These are phyloP conservation scores for Lasioglossum marginatum DNA, from an alignment of 2,888 invertebrate species.

Conservation along the genomic window DNA sequence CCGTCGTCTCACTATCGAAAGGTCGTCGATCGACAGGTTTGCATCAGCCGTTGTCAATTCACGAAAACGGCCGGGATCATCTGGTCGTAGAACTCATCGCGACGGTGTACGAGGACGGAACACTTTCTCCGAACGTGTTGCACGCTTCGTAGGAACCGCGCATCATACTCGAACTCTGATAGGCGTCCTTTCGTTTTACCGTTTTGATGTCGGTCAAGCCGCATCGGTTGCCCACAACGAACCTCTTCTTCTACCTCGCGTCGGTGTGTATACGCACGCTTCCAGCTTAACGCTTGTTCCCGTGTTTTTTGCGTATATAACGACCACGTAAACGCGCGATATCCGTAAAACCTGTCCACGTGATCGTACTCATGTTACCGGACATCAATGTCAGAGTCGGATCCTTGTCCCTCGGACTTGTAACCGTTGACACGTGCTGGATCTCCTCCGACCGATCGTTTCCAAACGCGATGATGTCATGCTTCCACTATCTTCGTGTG, in stretches of 20 bases:
- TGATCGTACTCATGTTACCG: neutral
- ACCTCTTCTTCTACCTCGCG: neutral
- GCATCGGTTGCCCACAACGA: neutral
- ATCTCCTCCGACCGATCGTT: neutral
- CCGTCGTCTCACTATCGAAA: slow-evolving; percentile 57
- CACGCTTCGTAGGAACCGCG: slow-evolving; percentile 9
- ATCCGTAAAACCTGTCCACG: neutral
- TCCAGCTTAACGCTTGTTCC: neutral
- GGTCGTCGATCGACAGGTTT: slow-evolving; percentile 40
- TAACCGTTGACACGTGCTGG: neutral
- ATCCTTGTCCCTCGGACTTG: neutral
- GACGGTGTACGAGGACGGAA: slow-evolving; percentile 9
- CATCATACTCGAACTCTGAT: slow-evolving; percentile 19
- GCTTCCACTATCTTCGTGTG: slow-evolving; percentile 8
- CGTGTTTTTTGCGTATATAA: slow-evolving; percentile 16
- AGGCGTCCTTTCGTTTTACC: slow-evolving; percentile 5
- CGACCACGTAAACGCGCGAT: neutral
- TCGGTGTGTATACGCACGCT: neutral
- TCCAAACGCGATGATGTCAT: slow-evolving; percentile 20
- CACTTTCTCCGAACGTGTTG: slow-evolving; percentile 36
- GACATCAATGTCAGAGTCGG: neutral
- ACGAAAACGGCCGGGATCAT: slow-evolving; percentile 18
- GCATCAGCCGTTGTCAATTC: neutral
- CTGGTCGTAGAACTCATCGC: slow-evolving; percentile 20
- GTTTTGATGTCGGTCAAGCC: neutral